Base-by-base conservation (phyloP, 2,797 vertebrate species). In the Muscicapa striata region DNA sequence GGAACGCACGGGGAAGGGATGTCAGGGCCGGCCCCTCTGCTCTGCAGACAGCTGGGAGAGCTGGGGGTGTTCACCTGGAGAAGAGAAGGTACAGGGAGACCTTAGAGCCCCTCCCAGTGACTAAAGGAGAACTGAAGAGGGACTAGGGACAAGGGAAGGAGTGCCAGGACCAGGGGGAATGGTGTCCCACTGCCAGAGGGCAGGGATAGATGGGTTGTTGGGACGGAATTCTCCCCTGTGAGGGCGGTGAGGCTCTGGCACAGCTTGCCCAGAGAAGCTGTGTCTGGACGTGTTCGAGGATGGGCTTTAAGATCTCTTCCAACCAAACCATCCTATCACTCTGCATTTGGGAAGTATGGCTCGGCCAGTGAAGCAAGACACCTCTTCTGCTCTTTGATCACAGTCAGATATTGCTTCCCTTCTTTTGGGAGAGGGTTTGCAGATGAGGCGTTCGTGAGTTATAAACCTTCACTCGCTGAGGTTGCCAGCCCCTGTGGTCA, bases 171-270 rank as follows among this genome's bases (percentile, higher is more conserved):
- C 9, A 3, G 16, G 17, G 40, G 5, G 7, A 41, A 43, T 64
- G 38, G 61, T 52, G 66, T 1, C 29, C 0, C 52, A 9, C 29
- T 40, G 46, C 7, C 10, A 40, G 40, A 46, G 15, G 4, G 34
- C 29, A 30, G 54, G 16, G 26, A 0, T 19, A 4, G 55, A 1
- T 32, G 34, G 26, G 26, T 0, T 41, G 5, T 0, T 32, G 48
- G 26, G 48, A 3, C 6, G 30, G 26, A 40, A 32, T 48, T 41
- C 1, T 30, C 54, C 17, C 34, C 5, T 41, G 30, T 40, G 69
- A 68, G 41, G 10, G 18, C 9, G 41, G 7, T 0, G 21, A 49
- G 26, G 32, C 34, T 3, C 48, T 54, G 40, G 17, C 52, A 48
- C 15, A 23, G 54, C 34, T 0, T 32, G 15, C 8, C 15, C 21